Evolutionary conservation across 2,797 vertebrate genomes (phyloP).

Genomic region (Tapirus indicus): DNA sequence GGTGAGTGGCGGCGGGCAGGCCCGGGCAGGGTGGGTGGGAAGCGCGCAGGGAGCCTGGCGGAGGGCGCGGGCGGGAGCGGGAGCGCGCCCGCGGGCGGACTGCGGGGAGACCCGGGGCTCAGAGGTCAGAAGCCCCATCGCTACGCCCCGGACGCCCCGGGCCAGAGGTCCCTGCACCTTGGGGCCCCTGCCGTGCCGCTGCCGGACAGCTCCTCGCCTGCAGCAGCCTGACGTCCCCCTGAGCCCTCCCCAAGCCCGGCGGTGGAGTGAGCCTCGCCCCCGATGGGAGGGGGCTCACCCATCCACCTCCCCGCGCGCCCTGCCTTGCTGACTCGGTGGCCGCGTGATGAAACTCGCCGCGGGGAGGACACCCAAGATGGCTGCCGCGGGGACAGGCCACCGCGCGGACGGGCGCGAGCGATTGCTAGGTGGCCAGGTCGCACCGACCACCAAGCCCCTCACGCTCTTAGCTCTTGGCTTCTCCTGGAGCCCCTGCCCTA

Average conservation of each 20-base stretch:
- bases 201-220: not conserved
- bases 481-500: not conserved
- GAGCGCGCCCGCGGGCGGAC: not conserved
- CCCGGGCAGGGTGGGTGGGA: not conserved
- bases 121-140: rapidly evolving
- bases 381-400: constrained; percentile 85
- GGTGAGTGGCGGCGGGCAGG: constrained; percentile 61
- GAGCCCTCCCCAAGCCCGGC: too few species aligned
- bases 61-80: not conserved
- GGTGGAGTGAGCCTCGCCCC: not conserved
- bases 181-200: too few species aligned
- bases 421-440: not conserved
- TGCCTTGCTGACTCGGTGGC: constrained; percentile 32
- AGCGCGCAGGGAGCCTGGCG: not conserved
- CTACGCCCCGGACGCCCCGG: rapidly evolving
- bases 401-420: constrained; percentile 5
- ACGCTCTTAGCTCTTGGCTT: not conserved
- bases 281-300: not conserved
- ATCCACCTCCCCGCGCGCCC: not conserved
- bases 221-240: not conserved
- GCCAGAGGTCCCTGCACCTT: not conserved
- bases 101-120: rapidly evolving
- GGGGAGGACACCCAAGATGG: constrained; percentile 85
- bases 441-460: not conserved
- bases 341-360: constrained; percentile 16